A percentile compares a stretch with the other conserved stretches of the same genome.
These are phyloP conservation scores for Psittacula echo DNA, from an alignment of 2,797 vertebrate species.

Conservation along the genomic window DNA sequence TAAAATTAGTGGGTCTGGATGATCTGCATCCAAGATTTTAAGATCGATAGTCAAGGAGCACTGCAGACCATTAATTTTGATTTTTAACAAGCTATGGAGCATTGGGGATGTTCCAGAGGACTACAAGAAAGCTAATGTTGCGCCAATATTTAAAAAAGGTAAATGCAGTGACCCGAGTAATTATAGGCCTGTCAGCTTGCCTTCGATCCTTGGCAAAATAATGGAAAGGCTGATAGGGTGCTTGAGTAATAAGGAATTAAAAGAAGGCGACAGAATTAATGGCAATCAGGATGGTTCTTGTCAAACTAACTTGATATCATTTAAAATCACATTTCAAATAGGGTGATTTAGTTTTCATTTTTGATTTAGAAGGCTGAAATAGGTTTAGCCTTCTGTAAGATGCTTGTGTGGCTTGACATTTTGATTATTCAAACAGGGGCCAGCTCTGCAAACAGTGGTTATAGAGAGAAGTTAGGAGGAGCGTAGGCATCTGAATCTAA, in stretches of 20 bases:
- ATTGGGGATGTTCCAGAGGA: conserved; percentile 52
- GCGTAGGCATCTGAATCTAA: conserved; percentile 12
- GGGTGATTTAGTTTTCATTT: not conserved
- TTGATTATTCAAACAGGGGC: conserved; percentile 9
- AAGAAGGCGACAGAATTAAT: conserved; percentile 32
- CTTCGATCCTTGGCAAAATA: conserved; percentile 64
- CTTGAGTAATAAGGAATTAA: conserved; percentile 57
- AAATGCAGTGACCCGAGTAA: conserved; percentile 63
- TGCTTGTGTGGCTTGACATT: not conserved
- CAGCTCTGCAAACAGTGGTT: not conserved
- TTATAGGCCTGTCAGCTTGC: conserved; percentile 63
- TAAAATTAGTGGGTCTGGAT: conserved; percentile 55
- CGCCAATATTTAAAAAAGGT: conserved; percentile 69
- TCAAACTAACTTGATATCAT: conserved; percentile 23
- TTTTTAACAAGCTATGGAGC: conserved; percentile 63
- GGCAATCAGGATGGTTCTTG: not conserved
- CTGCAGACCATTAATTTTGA: conserved; percentile 66
- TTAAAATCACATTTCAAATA: conserved; percentile 32
- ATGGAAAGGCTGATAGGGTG: conserved; percentile 51
- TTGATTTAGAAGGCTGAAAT: not conserved
- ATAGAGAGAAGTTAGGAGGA: conserved; percentile 34
- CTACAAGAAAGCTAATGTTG: conserved; percentile 60
- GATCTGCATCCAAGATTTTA: conserved; percentile 63
- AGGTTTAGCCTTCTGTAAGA: not conserved
- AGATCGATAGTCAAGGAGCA: conserved; percentile 51